Conservation (phyloP, 2,888 invertebrate species). For the Drosophila hamatofila region DNA sequence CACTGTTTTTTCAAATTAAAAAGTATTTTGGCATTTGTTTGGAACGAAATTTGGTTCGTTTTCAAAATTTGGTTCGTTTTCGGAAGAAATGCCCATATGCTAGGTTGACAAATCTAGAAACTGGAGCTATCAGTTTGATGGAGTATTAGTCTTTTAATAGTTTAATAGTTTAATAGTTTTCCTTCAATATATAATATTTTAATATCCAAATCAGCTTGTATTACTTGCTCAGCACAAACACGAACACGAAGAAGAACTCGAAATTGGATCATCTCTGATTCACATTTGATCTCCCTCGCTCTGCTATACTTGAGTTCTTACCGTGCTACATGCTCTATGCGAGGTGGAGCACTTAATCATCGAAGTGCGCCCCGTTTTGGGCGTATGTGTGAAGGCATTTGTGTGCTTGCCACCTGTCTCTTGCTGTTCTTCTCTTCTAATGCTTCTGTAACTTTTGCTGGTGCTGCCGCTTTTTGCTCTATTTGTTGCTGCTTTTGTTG, state of each 20-base stretch:
- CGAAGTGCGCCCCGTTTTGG: conserved; percentile 33
- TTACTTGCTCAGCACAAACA: neutral
- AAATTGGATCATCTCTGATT: conserved; percentile 1
- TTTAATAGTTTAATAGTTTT: no score
- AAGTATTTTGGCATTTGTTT: no score
- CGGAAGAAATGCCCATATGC: no score
- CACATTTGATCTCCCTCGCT: neutral
- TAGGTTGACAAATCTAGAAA: no score
- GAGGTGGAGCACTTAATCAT: conserved; percentile 75
- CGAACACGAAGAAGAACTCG: neutral
- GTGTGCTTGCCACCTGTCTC: conserved; percentile 43
- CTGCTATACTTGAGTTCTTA: conserved; percentile 17
- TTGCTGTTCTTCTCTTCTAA: conserved; percentile 1
- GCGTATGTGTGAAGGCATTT: conserved; percentile 54
- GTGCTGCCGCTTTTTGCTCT: neutral
- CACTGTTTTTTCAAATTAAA: no score
- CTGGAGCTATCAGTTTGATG: neutral
- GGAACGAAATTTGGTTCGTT: no score
- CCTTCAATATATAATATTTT: no score
- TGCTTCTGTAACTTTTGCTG: neutral
- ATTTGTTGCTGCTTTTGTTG: conserved; percentile 35
- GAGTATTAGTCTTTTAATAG: no score
- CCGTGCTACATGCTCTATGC: conserved; percentile 15
- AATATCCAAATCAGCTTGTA: neutral
- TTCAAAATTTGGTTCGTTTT: no score